Base-by-base conservation (phyloP, 2,888 invertebrate species). In the Agonopterix alstromeriana region DNA sequence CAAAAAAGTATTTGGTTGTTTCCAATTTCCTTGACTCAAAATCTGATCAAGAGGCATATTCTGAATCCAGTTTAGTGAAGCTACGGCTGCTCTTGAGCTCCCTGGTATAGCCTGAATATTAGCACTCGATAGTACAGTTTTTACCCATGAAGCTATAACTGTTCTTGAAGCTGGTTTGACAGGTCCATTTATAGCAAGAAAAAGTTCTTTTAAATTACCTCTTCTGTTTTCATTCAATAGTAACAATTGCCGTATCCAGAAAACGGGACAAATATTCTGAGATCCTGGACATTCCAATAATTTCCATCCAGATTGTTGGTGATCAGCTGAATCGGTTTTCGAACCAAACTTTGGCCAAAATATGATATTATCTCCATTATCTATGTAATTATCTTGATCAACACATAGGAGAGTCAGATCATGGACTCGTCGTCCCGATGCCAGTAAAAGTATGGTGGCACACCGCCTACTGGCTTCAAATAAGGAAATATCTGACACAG, bases 301-400 rank as follows among this genome's bases (percentile, higher is more conserved):
- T 17, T 12, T 10, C 47, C 47, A 42, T 8, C 42, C 42, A 8
- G 42, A 47, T 12, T 42, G 47, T 12, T 27, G 12, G 10, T 47
- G n/a, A 10, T 17, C 10, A 8, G 10, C 14, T 4, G 17, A 10
- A 11, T 46, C 46, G 5, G 46, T 46, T 46, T 46, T 46, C 8
- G 46, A 46, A 8, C 46, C 46, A 27, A 46, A 46, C n/a, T 27
- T n/a, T n/a, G 46, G 46, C 46, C 46, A 46, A 17, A 46, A 27
- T n/a, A 27, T 27, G 7, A 46, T 27, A 10, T n/a, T 5, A 5
- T 14, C 14, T 3, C n/a, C 41, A 10, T 12, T 8, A 10, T n/a
- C 10, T 4, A 27, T 4, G 35, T 2, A 46, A 27, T 46, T 8
- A 17, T 10, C 10, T 12, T 14, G n/a, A 27, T 17, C 17, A n/a